phyloP scores from a whole-genome alignment of 2,888 invertebrate genomes.

The Spisula solida region DNA sequence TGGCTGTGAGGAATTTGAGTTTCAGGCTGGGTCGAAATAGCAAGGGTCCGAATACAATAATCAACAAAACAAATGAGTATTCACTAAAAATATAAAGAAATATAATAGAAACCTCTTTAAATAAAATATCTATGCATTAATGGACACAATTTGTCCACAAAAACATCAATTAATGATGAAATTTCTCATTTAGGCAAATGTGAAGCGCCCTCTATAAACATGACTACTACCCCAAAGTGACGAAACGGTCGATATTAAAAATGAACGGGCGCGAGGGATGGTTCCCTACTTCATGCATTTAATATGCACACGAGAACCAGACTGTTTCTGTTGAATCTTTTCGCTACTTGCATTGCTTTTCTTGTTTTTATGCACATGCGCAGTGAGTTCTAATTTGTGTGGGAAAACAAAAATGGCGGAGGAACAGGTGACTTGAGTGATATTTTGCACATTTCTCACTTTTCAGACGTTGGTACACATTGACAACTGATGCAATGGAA shows the following conservation, averaged over 20 bases:
- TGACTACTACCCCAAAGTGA: not conserved
- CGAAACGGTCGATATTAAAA: not conserved
- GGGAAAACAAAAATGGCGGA: slow-evolving; percentile 86
- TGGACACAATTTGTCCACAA: no score
- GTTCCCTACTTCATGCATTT: not conserved
- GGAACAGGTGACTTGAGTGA: slow-evolving; percentile 80
- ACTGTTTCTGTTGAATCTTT: not conserved
- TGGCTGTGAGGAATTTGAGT: no score
- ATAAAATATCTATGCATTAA: no score
- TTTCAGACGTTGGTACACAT: no score
- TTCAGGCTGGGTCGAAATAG: no score
- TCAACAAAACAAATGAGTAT: no score
- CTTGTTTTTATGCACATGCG: slow-evolving; percentile 60
- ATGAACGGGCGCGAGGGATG: not conserved
- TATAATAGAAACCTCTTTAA: no score
- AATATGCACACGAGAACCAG: not conserved
- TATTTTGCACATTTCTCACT: not conserved
- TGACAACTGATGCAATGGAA: slow-evolving; percentile 8
- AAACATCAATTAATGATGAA: no score
- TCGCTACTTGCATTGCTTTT: not conserved
- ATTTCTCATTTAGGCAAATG: no score
- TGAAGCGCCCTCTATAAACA: slow-evolving; percentile 23
- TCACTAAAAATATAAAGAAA: no score
- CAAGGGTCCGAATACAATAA: no score
- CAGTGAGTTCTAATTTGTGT: slow-evolving; percentile 66